phyloP scores from a whole-genome alignment of 2,113 vertebrate species.

The Acinonyx jubatus region DNA sequence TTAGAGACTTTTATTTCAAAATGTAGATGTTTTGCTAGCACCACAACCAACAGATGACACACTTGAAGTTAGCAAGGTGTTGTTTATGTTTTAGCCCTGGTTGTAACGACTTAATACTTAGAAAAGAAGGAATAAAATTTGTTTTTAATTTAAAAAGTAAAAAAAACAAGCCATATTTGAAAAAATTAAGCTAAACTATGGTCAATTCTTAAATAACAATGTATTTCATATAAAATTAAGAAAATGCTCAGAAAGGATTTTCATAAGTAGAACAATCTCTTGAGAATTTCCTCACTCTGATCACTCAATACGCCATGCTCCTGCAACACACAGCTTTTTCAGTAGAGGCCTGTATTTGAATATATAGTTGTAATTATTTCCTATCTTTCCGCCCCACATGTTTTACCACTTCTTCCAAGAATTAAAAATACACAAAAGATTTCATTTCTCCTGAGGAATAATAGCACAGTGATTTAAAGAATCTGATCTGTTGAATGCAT shows the following conservation, averaged over 20 bases:
- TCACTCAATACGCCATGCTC: neutral
- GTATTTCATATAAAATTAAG: neutral
- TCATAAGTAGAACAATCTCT: neutral
- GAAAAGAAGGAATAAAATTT: neutral
- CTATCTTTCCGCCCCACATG: neutral
- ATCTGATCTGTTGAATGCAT: neutral
- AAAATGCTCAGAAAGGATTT: neutral
- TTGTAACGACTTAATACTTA: neutral
- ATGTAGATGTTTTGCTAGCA: neutral
- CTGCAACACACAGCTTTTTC: neutral
- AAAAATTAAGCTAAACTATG: neutral
- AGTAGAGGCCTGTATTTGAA: neutral
- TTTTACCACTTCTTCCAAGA: neutral
- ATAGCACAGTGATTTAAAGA: neutral
- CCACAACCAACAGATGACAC: neutral
- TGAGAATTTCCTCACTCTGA: neutral
- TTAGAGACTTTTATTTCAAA: neutral
- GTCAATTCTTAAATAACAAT: conserved; percentile 12
- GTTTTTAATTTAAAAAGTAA: neutral
- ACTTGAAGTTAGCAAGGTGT: neutral
- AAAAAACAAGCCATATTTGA: neutral
- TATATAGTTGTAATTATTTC: neutral
- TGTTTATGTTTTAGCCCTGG: neutral
- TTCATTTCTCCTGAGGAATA: neutral
- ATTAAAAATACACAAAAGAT: neutral